A percentile compares a stretch with the other conserved stretches of the same genome.
Evolutionary conservation across 2,888 invertebrate genomes (phyloP).

Genomic region (Sisyra nigra): DNA sequence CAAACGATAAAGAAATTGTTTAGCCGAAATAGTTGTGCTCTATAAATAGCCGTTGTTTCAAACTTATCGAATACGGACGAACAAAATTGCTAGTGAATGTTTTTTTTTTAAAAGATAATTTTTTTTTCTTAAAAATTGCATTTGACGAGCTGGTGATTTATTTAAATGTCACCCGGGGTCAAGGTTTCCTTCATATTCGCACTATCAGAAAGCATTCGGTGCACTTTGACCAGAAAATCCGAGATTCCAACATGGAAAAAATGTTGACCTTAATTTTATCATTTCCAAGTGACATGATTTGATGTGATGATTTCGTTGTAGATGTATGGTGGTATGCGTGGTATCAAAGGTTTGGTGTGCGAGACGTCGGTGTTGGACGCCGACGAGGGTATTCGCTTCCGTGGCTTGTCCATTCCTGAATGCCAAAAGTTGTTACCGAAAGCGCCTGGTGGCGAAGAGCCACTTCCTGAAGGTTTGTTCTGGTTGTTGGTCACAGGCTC

Average conservation of each 20-base stretch:
- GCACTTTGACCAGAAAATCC: background rate
- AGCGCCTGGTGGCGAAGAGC: conserved; percentile 63
- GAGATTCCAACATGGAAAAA: background rate
- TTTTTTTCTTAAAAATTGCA: too few relatives aligned
- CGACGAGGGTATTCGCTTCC: conserved; percentile 90
- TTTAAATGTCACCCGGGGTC: background rate
- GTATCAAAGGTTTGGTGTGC: conserved; percentile 86
- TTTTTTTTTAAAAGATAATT: too few relatives aligned
- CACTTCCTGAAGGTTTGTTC: conserved; percentile 86
- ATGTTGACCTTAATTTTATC: background rate
- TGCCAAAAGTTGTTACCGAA: conserved; percentile 78
- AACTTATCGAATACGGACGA: too few relatives aligned
- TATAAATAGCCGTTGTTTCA: too few relatives aligned
- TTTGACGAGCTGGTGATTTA: too few relatives aligned
- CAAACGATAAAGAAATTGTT: too few relatives aligned
- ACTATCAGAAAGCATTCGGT: background rate
- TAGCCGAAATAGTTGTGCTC: too few relatives aligned
- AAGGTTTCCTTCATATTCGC: background rate
- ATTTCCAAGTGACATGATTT: background rate
- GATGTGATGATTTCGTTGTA: conserved; percentile 18
- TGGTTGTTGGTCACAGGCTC: conserved; percentile 86
- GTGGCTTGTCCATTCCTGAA: conserved; percentile 85
- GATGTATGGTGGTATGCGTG: conserved; percentile 93
- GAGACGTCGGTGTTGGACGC: conserved; percentile 91
- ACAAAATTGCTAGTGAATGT: too few relatives aligned